Evolutionary conservation across 2,888 invertebrate genomes (phyloP).

Genomic region (Furcula furcula): DNA sequence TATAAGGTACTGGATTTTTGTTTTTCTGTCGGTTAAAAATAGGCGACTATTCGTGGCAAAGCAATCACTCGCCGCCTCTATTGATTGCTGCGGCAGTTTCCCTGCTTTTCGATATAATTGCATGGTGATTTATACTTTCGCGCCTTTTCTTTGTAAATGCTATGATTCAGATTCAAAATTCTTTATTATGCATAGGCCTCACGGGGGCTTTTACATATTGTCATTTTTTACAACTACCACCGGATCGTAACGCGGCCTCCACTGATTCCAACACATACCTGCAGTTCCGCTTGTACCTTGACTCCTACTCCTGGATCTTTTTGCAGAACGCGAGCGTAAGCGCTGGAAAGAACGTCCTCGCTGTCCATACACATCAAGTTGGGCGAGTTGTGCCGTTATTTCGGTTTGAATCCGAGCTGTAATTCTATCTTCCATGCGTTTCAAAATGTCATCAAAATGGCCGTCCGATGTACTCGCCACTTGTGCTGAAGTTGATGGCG

Average conservation of each 20-base stretch:
- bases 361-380: too few relatives aligned
- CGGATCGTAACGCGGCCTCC: too few relatives aligned
- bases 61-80: constrained; percentile 17
- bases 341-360: too few relatives aligned
- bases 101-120: constrained; percentile 1
- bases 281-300: too few relatives aligned
- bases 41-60: constrained; percentile 9
- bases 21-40: constrained; percentile 9
- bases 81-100: constrained; percentile 6
- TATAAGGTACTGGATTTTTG: constrained; percentile 4
- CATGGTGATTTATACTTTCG: background rate
- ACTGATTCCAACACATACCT: background rate
- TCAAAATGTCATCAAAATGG: background rate
- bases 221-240: too few relatives aligned
- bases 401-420: too few relatives aligned
- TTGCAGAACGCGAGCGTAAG: too few relatives aligned
- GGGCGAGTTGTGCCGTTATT: too few relatives aligned
- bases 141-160: background rate
- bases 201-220: too few relatives aligned
- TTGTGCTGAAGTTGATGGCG: background rate
- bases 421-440: background rate
- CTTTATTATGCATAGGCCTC: too few relatives aligned
- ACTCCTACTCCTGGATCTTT: too few relatives aligned
- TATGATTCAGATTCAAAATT: too few relatives aligned
- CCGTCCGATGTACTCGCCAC: background rate